phyloP scores from a whole-genome alignment of 1,140 invertebrate genomes.

The Frieseomelitta varia region DNA sequence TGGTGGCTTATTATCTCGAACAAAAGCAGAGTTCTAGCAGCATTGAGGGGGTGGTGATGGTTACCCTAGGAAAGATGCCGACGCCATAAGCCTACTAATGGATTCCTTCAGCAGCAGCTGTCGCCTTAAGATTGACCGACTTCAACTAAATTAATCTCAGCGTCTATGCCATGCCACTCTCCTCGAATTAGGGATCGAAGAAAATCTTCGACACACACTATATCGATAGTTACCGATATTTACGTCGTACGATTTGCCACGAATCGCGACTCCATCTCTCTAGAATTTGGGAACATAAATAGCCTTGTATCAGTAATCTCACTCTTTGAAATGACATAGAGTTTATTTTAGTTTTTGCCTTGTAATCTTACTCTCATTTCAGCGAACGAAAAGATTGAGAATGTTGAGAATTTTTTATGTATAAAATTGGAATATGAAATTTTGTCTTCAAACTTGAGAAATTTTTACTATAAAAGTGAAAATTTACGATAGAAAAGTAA shows the following conservation, averaged over 20 bases:
- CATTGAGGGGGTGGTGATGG: constrained; percentile 56
- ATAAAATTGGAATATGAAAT: background rate
- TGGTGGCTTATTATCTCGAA: constrained; percentile 78
- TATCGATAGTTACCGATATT: too few relatives aligned
- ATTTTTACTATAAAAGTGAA: too few relatives aligned
- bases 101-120: constrained; percentile 78
- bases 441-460: background rate
- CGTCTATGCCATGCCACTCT: constrained; percentile 57
- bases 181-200: constrained; percentile 40
- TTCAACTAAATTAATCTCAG: constrained; percentile 74
- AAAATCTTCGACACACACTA: constrained; percentile 9
- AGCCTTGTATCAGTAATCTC: too few relatives aligned
- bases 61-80: constrained; percentile 63
- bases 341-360: background rate
- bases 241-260: background rate
- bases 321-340: background rate
- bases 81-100: constrained; percentile 73
- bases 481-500: too few relatives aligned
- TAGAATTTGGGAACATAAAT: background rate
- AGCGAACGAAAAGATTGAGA: background rate
- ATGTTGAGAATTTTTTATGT: background rate
- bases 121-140: constrained; percentile 77
- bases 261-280: background rate
- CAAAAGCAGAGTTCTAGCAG: constrained; percentile 73
- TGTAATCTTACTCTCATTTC: background rate